Evolutionary conservation across 2,888 invertebrate species (phyloP), one percentile per base, ranked within the genome.

Genomic region (Drosophila koepferae): DNA sequence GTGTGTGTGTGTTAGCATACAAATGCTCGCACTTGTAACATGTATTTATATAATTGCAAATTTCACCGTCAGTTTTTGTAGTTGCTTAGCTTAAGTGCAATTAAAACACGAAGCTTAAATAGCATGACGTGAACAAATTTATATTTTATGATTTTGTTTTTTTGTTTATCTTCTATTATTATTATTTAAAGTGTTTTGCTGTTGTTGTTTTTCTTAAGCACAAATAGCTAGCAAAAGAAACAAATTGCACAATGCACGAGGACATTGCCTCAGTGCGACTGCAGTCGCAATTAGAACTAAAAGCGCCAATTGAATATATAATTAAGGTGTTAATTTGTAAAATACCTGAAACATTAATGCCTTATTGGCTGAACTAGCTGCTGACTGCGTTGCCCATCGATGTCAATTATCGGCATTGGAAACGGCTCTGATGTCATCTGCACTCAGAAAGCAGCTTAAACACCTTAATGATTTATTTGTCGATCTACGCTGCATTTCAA

Each of bases 21-120:
- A 55, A 34, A 43, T 55, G 60, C 34, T 43, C 48, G 63, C 18
- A 66, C 60, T 68, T 79, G 72, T 74, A 70, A 72, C 75, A 59
- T 65, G 70, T 70, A 72, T 82, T 84, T 86, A 85, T 84, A 72
- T 87, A 87, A 87, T 80, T 81, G 77, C 73, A 73, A 83, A 86
- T 85, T 86, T 87, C 83, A 78, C 80, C 75, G 72, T 74, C 81
- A 72, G 68, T 77, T 72, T 67, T 65, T 56, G 65, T 40, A 6
- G 16, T 72, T 77, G 80, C 74, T 69, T 71, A 74, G 74, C 74
- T 20, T 68, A 75, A 83, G 60, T 80, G 81, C 77, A 86, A 78
- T 86, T 83, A 86, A 82, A 81, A 70, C 59, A 59, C 59, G 48
- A 66, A 74, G 81, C 79, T 71, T 66, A 81, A 77, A 77, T 76